A percentile compares a stretch with the other conserved stretches of the same genome.
Conservation (phyloP, 1,140 invertebrate species). For the Zaprionus africanus region DNA sequence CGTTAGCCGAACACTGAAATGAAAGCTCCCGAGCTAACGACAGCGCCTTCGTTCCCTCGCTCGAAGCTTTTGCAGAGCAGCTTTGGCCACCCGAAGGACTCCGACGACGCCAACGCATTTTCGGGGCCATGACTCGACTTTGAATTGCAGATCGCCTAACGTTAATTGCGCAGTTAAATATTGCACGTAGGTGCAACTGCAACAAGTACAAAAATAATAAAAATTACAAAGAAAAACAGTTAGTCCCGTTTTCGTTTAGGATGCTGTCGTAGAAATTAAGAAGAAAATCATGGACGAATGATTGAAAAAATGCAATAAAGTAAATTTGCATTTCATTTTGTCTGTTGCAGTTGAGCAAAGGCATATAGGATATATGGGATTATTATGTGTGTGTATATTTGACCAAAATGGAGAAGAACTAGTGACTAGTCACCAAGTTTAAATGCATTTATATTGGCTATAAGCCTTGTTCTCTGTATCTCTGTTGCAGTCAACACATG, state of each 20-base stretch:
- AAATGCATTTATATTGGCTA: no score
- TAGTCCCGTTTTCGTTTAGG: neutral
- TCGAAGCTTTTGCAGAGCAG: conserved; percentile 1
- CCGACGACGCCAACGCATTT: neutral
- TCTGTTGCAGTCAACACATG: no score
- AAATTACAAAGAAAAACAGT: neutral
- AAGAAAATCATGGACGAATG: neutral
- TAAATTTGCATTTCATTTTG: no score
- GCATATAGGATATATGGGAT: no score
- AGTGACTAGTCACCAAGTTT: no score
- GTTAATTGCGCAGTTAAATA: neutral
- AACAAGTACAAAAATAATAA: neutral
- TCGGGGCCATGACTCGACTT: neutral
- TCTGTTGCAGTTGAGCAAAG: no score
- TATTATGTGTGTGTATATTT: no score
- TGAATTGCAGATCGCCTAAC: conserved; percentile 2
- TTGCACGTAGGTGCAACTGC: neutral
- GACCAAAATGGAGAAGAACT: no score
- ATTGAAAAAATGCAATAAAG: neutral
- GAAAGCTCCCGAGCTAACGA: conserved; percentile 1
- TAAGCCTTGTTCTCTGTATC: no score
- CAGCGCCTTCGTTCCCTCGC: neutral
- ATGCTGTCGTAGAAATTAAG: neutral
- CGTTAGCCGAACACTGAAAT: conserved; percentile 12
- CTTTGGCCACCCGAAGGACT: neutral